These are phyloP conservation scores for Sebastolobus alascanus DNA, from an alignment of 2,797 vertebrate genomes.

Conservation along the genomic window DNA sequence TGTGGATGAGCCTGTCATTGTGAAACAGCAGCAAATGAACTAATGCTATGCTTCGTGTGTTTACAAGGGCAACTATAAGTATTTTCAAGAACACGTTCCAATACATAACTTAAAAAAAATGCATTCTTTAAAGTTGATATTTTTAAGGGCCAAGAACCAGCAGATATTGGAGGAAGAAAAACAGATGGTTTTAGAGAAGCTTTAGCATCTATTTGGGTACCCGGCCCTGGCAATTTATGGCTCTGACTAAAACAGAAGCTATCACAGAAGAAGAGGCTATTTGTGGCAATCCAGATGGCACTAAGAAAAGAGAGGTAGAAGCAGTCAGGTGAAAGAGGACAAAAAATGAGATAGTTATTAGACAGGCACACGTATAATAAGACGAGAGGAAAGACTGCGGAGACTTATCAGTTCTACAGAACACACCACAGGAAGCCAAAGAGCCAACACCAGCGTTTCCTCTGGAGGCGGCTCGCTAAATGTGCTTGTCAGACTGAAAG, in stretches of 20 bases:
- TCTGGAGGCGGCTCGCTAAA: slow-evolving; percentile 48
- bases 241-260: neutral
- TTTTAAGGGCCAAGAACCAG: neutral
- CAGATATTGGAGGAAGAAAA: neutral
- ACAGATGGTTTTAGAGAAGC: neutral
- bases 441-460: slow-evolving; percentile 31
- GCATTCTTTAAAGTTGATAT: neutral
- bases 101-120: neutral
- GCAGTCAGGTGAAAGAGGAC: slow-evolving; percentile 1
- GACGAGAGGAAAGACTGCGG: neutral
- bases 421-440: slow-evolving; percentile 49
- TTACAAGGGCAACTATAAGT: neutral
- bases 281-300: neutral
- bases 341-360: neutral
- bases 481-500: slow-evolving; percentile 60
- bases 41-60: neutral
- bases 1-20: neutral
- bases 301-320: neutral
- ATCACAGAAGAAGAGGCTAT: slow-evolving; percentile 9
- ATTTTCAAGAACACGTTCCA: neutral
- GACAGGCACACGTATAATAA: neutral
- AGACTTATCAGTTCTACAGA: slow-evolving; percentile 30
- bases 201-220: neutral
- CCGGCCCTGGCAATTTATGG: neutral
- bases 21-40: neutral